Base-by-base conservation (phyloP, 2,888 invertebrate species). In the Lycocerus yunnanus region DNA sequence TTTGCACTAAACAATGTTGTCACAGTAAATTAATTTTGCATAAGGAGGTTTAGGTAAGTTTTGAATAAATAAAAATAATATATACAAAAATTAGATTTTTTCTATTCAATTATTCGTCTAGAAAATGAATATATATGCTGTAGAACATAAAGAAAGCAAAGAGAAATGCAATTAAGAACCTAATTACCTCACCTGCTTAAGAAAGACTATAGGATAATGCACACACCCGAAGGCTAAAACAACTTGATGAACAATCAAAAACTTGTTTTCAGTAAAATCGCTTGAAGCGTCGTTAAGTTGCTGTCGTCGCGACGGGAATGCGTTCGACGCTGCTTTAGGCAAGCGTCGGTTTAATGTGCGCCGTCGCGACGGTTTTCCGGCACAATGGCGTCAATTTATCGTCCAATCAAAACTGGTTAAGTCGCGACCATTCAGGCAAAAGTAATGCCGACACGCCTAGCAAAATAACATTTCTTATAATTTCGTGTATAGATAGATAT, bases 281-380 rank as follows among this genome's bases (percentile, higher is more conserved):
- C 82, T 82, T 72, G 79, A 69, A 83, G 83, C 83, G 83, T 82
- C 80, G 80, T 75, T 67, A 75, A 79, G 83, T 83, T 81, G 82
- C 83, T 81, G 83, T 87, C 84, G 85, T 84, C 84, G 83, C 78
- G 84, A 84, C 85, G 84, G 80, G 82, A 85, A 89, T 90, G 90
- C 85, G 86, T 88, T 78, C 89, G 89, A 89, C 89, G 89, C 86
- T 90, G 90, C 85, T 89, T 90, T 89, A 89, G 90, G 89, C 90
- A 89, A 89, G 89, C 90, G 88, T 89, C 90, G 88, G 84, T 83
- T 84, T 89, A 77, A 76, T 79, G 80, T 84, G 86, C 86, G 86
- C 85, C 86, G 85, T 77, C 86, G 86, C 86, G 81, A 79, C 84
- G 79, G 77, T 78, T 85, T 76, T 87, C 87, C 88, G 88, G 90